Base-by-base conservation (phyloP, 2,888 invertebrate genomes). In the Pseudanteris insignis region DNA sequence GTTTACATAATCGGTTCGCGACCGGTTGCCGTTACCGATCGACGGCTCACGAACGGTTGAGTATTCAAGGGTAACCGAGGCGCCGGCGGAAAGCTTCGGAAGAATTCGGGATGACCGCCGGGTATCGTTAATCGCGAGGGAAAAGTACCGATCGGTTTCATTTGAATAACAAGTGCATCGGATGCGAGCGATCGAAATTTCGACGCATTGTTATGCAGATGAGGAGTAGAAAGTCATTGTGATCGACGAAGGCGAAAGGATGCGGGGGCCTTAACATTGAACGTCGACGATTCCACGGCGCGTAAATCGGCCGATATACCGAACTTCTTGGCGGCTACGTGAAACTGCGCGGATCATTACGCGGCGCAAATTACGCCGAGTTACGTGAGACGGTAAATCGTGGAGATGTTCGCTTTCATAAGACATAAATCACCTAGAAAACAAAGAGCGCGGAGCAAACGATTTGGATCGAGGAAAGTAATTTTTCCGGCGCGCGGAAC, bases 201-300 rank as follows among this genome's bases (percentile, higher is more conserved):
- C 40, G 32, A 26, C 25, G 50, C 33, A 54, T 54, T 46, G 40
- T 55, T 55, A 34, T 36, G 46, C 15, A 37, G 50, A 50, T 28
- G 30, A 25, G 9, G 36, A 37, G 29, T 50, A 40, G 51, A 59
- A 59, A 59, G 51, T 41, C 47, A 46, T 38, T 46, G 51, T 43
- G 26, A 37, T 57, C 29, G 26, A 11, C 48, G 64, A 62, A 64
- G 62, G 64, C 59, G 64, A 65, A 65, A 65, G 62, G 51, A 61
- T 38, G 36, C 37, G 14, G 33, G 36, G 59, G 41, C 54, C 62
- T 65, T 55, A 62, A 59, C 62, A 55, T 54, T 59, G 58, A 55
- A 18, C 33, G 15, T 25, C 38, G 13, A 41, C n/a, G n/a, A 26
- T 47, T 61, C 58, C 54, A 53, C 51, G 59, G 33, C 32, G 38